Conservation (phyloP, 2,888 invertebrate species). For the Agriopis aurantiaria region DNA sequence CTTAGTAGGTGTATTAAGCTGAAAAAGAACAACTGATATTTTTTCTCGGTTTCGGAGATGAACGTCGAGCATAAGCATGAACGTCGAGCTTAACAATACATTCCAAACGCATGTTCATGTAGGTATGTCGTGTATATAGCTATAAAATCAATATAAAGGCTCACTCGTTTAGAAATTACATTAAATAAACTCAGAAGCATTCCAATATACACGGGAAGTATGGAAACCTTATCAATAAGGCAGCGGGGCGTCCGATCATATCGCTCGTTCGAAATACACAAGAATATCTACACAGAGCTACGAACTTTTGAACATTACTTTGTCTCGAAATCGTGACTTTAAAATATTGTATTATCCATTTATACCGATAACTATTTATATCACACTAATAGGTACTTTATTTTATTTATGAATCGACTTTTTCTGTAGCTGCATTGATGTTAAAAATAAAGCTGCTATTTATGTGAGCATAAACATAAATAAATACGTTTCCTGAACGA, state of each 20-base stretch:
- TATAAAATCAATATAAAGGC: constrained; percentile 53
- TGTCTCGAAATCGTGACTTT: constrained; percentile 71
- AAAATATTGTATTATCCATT: constrained; percentile 60
- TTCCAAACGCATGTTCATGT: constrained; percentile 22
- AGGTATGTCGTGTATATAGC: constrained; percentile 24
- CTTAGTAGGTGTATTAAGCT: no score
- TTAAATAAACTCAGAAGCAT: constrained; percentile 82
- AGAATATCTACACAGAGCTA: constrained; percentile 73
- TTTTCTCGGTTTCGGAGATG: no score
- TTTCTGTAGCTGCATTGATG: constrained; percentile 37
- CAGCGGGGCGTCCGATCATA: constrained; percentile 83
- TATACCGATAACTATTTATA: constrained; percentile 56
- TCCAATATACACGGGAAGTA: constrained; percentile 82
- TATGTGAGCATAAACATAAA: constrained; percentile 39
- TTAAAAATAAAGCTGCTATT: constrained; percentile 41
- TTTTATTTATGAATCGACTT: constrained; percentile 51
- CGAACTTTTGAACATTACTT: constrained; percentile 69
- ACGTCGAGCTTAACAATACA: constrained; percentile 1
- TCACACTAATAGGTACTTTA: constrained; percentile 48
- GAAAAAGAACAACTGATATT: no score
- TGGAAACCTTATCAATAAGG: constrained; percentile 84
- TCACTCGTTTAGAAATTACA: constrained; percentile 69
- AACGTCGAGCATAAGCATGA: no score
- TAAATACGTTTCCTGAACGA: constrained; percentile 18
- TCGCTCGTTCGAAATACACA: constrained; percentile 70